Evolutionary conservation across 2,888 invertebrate genomes (phyloP).

Genomic region (Pasiphila rectangulata): DNA sequence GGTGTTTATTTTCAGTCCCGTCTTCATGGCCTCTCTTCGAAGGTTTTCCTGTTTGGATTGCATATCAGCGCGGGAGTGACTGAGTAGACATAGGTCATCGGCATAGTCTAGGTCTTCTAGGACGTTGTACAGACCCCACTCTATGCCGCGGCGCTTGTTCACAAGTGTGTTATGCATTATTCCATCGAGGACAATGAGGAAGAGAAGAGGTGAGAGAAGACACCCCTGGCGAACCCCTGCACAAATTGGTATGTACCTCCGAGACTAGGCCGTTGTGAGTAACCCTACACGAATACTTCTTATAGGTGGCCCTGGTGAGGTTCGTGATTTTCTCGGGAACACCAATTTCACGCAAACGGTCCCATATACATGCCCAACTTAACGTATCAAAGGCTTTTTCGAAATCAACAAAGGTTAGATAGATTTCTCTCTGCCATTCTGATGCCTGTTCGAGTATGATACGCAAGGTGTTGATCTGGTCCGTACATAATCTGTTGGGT

Average conservation of each 20-base stretch:
- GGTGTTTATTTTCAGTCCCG: background rate
- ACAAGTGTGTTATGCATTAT: background rate
- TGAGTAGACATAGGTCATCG: background rate
- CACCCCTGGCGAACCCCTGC: slow-evolving; percentile 1
- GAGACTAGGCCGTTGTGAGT: background rate
- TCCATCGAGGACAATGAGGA: background rate
- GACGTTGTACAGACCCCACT: background rate
- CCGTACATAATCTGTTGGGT: slow-evolving; percentile 1
- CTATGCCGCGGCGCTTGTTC: background rate
- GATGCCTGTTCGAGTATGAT: slow-evolving; percentile 13
- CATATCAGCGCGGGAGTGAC: background rate
- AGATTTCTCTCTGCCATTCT: slow-evolving; percentile 6
- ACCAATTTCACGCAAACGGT: background rate
- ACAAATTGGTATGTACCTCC: background rate
- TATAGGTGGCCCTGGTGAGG: background rate
- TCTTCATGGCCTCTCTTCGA: background rate
- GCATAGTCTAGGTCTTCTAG: background rate
- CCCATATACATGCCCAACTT: background rate
- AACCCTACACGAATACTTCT: background rate
- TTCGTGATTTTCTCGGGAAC: background rate
- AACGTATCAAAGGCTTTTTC: slow-evolving; percentile 2
- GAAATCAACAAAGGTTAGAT: slow-evolving; percentile 1
- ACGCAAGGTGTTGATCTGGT: slow-evolving; percentile 10
- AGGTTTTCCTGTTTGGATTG: background rate
- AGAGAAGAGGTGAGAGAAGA: slow-evolving; percentile 6